Evolutionary conservation across 1,140 invertebrate genomes (phyloP).

Genomic region (Drosophila insularis): DNA sequence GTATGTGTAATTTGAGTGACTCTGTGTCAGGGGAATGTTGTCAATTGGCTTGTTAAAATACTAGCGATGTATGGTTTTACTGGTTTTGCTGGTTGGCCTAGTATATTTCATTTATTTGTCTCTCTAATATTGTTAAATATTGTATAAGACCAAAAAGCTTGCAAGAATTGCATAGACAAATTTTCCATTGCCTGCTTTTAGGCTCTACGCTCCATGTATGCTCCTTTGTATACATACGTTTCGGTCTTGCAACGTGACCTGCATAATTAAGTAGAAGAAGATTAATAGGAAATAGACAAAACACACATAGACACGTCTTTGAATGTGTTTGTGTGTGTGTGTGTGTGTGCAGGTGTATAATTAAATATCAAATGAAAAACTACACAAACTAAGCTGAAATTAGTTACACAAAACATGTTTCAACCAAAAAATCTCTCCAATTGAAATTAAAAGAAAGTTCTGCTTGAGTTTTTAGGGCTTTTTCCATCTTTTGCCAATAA

Average conservation of each 20-base stretch:
- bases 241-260: constrained; percentile 23
- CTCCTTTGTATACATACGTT: not conserved
- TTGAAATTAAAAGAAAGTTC: not conserved
- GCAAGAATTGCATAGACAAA: not conserved
- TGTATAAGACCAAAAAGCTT: not conserved
- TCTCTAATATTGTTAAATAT: constrained; percentile 11
- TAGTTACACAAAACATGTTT: constrained; percentile 3
- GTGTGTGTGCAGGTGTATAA: not conserved
- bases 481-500: no score
- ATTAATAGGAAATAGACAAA: constrained; percentile 10
- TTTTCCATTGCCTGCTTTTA: not conserved
- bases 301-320: not conserved
- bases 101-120: constrained; percentile 38
- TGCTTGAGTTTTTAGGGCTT: not conserved
- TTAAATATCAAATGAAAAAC: constrained; percentile 12
- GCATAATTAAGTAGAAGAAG: constrained; percentile 32
- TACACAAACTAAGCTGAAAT: constrained; percentile 13
- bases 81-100: constrained; percentile 3
- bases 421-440: not conserved
- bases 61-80: not conserved
- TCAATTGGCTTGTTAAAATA: constrained; percentile 15
- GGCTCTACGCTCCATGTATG: not conserved
- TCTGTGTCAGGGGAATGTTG: not conserved
- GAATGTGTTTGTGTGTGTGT: not conserved
- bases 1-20: constrained; percentile 30